phyloP scores from a whole-genome alignment of 1,140 invertebrate genomes.

The Limonius californicus region DNA sequence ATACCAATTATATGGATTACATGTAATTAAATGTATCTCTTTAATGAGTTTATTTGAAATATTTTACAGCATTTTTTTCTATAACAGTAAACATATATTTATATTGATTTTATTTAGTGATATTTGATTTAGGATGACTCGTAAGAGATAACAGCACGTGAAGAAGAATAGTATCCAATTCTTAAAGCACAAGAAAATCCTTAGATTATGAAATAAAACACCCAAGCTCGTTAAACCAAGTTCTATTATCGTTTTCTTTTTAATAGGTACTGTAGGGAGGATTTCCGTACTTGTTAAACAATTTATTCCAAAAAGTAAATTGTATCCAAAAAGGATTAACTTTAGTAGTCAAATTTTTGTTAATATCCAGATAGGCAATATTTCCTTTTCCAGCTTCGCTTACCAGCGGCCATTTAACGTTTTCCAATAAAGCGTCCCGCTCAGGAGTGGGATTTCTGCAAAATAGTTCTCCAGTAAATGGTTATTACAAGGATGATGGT shows the following conservation, averaged over 20 bases:
- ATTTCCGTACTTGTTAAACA: conserved; percentile 17
- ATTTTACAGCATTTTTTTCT: too few relatives aligned
- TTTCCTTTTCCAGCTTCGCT: background rate
- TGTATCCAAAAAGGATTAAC: conserved; percentile 11
- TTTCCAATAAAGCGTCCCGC: conserved; percentile 3
- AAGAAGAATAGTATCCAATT: too few relatives aligned
- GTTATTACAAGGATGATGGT: background rate
- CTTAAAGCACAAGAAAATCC: too few relatives aligned
- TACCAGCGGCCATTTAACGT: conserved; percentile 13
- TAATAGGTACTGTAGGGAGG: conserved; percentile 21
- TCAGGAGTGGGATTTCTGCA: conserved; percentile 20
- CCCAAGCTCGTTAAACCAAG: too few relatives aligned
- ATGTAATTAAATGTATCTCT: too few relatives aligned
- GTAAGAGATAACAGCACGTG: background rate
- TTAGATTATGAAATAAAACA: too few relatives aligned
- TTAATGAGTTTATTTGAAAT: too few relatives aligned
- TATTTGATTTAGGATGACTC: background rate
- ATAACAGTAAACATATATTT: too few relatives aligned
- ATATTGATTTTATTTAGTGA: too few relatives aligned
- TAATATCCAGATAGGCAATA: conserved; percentile 19
- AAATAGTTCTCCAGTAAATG: background rate
- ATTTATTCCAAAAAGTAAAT: conserved; percentile 11
- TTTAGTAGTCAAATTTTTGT: background rate
- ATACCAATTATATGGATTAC: too few relatives aligned
- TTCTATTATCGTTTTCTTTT: too few relatives aligned